Conservation (phyloP, 2,888 invertebrate species). For the Vesta saturnalis region DNA sequence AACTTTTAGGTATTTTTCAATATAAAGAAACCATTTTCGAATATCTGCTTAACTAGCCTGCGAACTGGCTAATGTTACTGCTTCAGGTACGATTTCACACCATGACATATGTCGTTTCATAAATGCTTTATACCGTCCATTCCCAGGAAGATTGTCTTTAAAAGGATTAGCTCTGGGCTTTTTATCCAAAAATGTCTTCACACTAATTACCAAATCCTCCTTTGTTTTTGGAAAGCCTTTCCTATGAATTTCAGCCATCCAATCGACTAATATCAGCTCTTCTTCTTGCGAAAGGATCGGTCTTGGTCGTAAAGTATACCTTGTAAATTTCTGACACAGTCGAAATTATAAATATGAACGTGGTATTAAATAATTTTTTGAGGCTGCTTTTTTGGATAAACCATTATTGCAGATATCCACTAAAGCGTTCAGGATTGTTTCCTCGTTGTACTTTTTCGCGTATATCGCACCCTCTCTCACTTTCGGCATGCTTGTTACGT, state of each 20-base stretch:
- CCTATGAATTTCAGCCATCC: neutral
- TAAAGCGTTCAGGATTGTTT: neutral
- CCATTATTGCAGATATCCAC: neutral
- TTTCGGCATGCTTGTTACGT: neutral
- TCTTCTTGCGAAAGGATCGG: neutral
- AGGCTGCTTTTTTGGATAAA: neutral
- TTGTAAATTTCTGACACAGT: neutral
- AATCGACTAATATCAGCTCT: neutral
- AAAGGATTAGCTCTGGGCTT: constrained; percentile 3
- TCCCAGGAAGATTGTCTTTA: constrained; percentile 6
- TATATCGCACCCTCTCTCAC: neutral
- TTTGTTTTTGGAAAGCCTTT: constrained; percentile 4
- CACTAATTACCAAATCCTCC: constrained; percentile 6
- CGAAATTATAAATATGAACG: neutral
- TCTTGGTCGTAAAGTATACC: neutral
- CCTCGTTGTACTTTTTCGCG: neutral
- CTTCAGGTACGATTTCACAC: neutral
- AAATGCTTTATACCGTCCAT: neutral
- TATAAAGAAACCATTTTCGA: neutral
- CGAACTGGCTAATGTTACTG: neutral
- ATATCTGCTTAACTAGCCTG: neutral
- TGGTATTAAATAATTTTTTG: neutral
- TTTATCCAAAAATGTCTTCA: constrained; percentile 3
- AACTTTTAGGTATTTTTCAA: neutral
- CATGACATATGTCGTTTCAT: neutral